phyloP scores from a whole-genome alignment of 2,888 invertebrate genomes.

The Notodonta dromedarius region DNA sequence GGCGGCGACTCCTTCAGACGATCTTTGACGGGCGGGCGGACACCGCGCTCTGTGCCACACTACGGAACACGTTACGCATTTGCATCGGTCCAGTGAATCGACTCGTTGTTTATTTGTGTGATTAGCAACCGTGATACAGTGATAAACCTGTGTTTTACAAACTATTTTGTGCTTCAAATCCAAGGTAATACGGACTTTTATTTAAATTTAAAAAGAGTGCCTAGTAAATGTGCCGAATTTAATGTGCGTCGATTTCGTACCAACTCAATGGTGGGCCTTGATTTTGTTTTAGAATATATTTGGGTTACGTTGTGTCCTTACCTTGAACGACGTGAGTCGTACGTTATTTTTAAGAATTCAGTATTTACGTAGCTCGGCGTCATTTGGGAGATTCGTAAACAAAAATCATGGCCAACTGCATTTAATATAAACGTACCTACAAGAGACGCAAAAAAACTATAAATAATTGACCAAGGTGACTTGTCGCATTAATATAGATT shows the following conservation, averaged over 20 bases:
- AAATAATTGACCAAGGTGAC: not conserved
- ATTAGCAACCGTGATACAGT: slow-evolving; percentile 39
- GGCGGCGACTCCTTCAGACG: slow-evolving; percentile 37
- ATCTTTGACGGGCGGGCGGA: slow-evolving; percentile 44
- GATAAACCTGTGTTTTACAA: slow-evolving; percentile 1
- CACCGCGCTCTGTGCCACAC: slow-evolving; percentile 33
- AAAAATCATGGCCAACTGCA: slow-evolving; percentile 20
- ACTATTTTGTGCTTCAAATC: slow-evolving; percentile 2
- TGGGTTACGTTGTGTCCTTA: slow-evolving; percentile 73
- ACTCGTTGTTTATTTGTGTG: slow-evolving; percentile 24
- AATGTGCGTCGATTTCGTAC: slow-evolving; percentile 19
- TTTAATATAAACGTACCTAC: slow-evolving; percentile 4
- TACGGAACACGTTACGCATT: slow-evolving; percentile 28
- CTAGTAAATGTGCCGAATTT: not conserved
- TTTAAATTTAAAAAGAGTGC: not conserved
- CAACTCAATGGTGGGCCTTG: slow-evolving; percentile 57
- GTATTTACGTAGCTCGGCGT: slow-evolving; percentile 51
- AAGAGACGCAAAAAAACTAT: not conserved
- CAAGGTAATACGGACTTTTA: slow-evolving; percentile 1
- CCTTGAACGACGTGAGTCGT: slow-evolving; percentile 74
- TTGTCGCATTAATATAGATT: not conserved
- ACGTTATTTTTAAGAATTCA: slow-evolving; percentile 73
- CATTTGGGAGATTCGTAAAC: slow-evolving; percentile 42
- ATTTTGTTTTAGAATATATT: slow-evolving; percentile 73
- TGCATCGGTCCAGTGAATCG: slow-evolving; percentile 17